A percentile compares a stretch with the other conserved stretches of the same genome.
Conservation (phyloP, 2,797 vertebrate species). For the Prunella strophiata region DNA sequence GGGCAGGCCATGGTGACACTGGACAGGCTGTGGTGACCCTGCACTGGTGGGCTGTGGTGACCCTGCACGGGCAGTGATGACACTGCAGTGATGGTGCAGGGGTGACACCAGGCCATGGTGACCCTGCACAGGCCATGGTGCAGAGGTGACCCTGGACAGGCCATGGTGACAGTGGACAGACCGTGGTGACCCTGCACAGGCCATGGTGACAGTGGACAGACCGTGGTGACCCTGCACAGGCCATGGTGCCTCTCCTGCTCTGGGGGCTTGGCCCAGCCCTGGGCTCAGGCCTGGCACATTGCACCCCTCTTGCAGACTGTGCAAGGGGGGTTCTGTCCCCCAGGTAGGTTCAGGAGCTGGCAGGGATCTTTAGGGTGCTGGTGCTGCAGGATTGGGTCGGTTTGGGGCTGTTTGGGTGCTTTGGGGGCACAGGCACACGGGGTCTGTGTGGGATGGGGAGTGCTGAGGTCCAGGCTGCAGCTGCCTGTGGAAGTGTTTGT, state of each 20-base stretch:
- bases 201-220: too few relatives aligned
- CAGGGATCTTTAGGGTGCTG: not conserved
- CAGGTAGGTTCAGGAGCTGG: accelerated
- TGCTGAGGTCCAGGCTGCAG: not conserved
- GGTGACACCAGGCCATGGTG: too few relatives aligned
- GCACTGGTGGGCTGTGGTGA: too few relatives aligned
- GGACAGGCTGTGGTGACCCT: too few relatives aligned
- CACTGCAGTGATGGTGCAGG: too few relatives aligned
- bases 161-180: too few relatives aligned
- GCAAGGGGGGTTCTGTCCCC: not conserved
- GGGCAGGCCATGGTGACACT: too few relatives aligned
- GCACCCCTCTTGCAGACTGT: accelerated
- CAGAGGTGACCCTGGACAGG: too few relatives aligned
- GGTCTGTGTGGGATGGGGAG: not conserved
- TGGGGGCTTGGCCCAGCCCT: too few relatives aligned
- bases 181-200: not conserved
- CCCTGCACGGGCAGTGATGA: too few relatives aligned
- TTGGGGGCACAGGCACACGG: accelerated
- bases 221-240: not conserved
- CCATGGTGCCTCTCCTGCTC: too few relatives aligned
- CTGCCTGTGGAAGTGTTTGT: not conserved
- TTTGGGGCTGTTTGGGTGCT: not conserved
- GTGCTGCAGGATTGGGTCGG: not conserved
- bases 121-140: not conserved
- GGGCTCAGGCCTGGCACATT: not conserved